Percentiles rank a stretch among this genome's conserved stretches.
These are phyloP conservation scores for Ictidomys tridecemlineatus DNA, from an alignment of 2,113 vertebrate genomes.

Conservation along the genomic window DNA sequence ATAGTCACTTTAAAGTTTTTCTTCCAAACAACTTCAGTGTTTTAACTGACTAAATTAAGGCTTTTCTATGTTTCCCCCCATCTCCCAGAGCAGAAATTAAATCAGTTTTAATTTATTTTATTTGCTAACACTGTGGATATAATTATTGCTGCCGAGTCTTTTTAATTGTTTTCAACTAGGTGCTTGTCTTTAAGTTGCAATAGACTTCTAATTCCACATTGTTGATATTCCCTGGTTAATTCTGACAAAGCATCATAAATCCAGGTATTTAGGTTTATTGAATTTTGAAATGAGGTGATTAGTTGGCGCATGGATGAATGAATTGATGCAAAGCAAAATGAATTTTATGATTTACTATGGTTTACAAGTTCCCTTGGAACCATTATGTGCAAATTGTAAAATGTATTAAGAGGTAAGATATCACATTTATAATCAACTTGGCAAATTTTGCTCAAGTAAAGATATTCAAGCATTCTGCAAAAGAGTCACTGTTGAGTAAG, in stretches of 20 bases:
- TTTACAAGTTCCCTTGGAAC: constrained; percentile 89
- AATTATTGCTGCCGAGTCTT: constrained; percentile 90
- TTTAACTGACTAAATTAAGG: constrained; percentile 89
- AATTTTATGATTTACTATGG: constrained; percentile 92
- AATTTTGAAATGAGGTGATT: constrained; percentile 94
- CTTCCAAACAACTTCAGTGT: constrained; percentile 87
- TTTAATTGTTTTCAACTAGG: constrained; percentile 93
- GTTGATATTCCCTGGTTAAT: constrained; percentile 89
- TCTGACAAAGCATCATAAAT: constrained; percentile 93
- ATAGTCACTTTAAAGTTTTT: constrained; percentile 87
- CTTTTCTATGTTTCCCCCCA: constrained; percentile 88
- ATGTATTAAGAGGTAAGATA: constrained; percentile 88
- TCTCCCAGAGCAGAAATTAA: constrained; percentile 92
- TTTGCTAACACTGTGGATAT: constrained; percentile 91
- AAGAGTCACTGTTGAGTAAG: constrained; percentile 88
- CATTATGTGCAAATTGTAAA: constrained; percentile 88
- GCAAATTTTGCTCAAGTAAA: constrained; percentile 85
- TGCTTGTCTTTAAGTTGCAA: constrained; percentile 91
- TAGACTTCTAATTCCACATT: constrained; percentile 88
- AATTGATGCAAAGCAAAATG: constrained; percentile 91
- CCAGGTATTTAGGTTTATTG: constrained; percentile 94
- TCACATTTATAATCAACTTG: constrained; percentile 88
- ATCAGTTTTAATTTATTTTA: constrained; percentile 94
- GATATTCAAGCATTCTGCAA: constrained; percentile 78
- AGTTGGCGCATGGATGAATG: constrained; percentile 89